A percentile compares a stretch with the other conserved stretches of the same genome.
These are phyloP conservation scores for Elmis aenea DNA, from an alignment of 2,888 invertebrate species.

Conservation along the genomic window DNA sequence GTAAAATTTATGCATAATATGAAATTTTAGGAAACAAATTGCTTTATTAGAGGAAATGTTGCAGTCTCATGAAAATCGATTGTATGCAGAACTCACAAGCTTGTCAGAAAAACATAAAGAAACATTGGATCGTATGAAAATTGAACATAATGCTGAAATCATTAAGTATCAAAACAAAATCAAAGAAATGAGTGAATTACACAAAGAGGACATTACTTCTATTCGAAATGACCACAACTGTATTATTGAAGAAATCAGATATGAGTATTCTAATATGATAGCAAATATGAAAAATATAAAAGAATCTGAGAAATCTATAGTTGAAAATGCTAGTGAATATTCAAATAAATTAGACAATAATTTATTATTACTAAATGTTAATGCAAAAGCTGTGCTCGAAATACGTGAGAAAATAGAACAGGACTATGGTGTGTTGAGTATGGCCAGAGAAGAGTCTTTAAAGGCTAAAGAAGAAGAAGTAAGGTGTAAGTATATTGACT, in stretches of 20 bases:
- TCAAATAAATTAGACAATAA: constrained; percentile 50
- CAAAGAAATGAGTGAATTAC: constrained; percentile 32
- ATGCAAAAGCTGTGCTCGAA: constrained; percentile 46
- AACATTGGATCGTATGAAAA: constrained; percentile 43
- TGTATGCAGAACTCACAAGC: constrained; percentile 56
- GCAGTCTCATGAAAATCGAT: constrained; percentile 53
- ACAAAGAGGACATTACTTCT: constrained; percentile 42
- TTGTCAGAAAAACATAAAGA: constrained; percentile 50
- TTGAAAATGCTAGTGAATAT: constrained; percentile 50
- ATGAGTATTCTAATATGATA: constrained; percentile 51
- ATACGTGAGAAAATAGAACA: constrained; percentile 50
- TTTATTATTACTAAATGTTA: constrained; percentile 49
- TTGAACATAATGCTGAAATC: constrained; percentile 35
- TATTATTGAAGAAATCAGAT: constrained; percentile 50
- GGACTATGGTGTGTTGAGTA: constrained; percentile 46
- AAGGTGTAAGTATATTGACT: constrained; percentile 43
- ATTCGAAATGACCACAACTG: constrained; percentile 52
- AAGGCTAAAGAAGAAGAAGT: constrained; percentile 54
- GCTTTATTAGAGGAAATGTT: constrained; percentile 54
- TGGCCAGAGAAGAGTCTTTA: constrained; percentile 49
- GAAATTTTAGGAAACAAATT: constrained; percentile 54
- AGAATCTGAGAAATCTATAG: constrained; percentile 49
- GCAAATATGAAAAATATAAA: constrained; percentile 57
- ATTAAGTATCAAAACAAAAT: constrained; percentile 37
- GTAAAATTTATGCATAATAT: too few relatives aligned